phyloP scores from a whole-genome alignment of 2,888 invertebrate species.

The Protodeltote pygarga region DNA sequence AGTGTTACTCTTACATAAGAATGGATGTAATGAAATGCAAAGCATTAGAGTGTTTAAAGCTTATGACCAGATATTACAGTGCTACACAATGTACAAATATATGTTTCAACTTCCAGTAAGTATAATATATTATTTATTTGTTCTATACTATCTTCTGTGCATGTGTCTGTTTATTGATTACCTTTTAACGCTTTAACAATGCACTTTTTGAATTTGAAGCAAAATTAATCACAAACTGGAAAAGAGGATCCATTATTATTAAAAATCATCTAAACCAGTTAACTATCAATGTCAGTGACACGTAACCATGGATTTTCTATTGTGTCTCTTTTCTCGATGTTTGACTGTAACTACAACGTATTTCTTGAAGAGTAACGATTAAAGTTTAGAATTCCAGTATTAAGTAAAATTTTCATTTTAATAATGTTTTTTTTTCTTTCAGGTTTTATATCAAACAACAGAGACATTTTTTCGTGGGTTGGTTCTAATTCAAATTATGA shows the following conservation, averaged over 20 bases:
- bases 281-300: too few relatives aligned
- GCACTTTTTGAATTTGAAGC: slow-evolving; percentile 12
- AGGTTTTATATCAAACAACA: not conserved
- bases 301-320: too few relatives aligned
- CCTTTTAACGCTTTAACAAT: not conserved
- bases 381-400: not conserved
- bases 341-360: too few relatives aligned
- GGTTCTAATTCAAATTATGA: not conserved
- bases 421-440: not conserved
- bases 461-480: not conserved
- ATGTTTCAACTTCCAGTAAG: slow-evolving; percentile 11
- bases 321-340: too few relatives aligned
- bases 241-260: too few relatives aligned
- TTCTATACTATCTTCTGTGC: not conserved
- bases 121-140: not conserved
- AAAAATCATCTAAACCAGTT: too few relatives aligned
- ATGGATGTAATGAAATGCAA: not conserved
- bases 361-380: too few relatives aligned
- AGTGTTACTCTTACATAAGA: not conserved
- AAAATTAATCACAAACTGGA: too few relatives aligned
- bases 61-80: slow-evolving; percentile 8
- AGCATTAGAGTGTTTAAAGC: not conserved
- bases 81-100: not conserved
- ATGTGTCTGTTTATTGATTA: not conserved
- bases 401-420: not conserved